These are phyloP conservation scores for Pelosia muscerda DNA, from an alignment of 2,888 invertebrate species.

Conservation along the genomic window DNA sequence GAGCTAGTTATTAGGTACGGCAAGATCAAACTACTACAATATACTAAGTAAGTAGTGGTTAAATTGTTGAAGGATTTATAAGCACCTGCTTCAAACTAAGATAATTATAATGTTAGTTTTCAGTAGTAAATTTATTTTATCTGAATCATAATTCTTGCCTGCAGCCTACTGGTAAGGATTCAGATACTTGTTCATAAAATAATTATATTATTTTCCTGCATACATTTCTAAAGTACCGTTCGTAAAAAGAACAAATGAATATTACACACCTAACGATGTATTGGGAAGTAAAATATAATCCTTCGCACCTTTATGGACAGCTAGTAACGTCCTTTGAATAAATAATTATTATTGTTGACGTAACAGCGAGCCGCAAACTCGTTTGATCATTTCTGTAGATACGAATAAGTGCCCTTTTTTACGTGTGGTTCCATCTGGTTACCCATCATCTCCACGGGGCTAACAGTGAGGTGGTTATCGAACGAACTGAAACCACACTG, in stretches of 20 bases:
- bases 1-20: not conserved
- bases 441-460: too few relatives aligned
- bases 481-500: too few relatives aligned
- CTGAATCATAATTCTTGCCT: too few relatives aligned
- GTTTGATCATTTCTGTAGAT: not conserved
- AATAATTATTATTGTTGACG: conserved; percentile 28
- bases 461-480: too few relatives aligned
- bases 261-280: conserved; percentile 8
- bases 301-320: conserved; percentile 28
- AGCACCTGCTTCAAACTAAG: too few relatives aligned
- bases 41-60: not conserved
- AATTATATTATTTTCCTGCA: not conserved
- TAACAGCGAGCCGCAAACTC: not conserved
- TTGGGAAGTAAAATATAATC: conserved; percentile 15
- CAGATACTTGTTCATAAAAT: not conserved
- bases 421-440: too few relatives aligned
- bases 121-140: too few relatives aligned
- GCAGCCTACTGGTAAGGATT: too few relatives aligned
- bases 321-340: conserved; percentile 40
- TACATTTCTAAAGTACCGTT: not conserved
- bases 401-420: not conserved
- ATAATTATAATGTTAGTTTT: too few relatives aligned
- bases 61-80: not conserved
- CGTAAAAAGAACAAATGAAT: not conserved
- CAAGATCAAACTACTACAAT: not conserved